phyloP scores from a whole-genome alignment of 2,797 vertebrate genomes.

The Melanotaenia parkinsoni region DNA sequence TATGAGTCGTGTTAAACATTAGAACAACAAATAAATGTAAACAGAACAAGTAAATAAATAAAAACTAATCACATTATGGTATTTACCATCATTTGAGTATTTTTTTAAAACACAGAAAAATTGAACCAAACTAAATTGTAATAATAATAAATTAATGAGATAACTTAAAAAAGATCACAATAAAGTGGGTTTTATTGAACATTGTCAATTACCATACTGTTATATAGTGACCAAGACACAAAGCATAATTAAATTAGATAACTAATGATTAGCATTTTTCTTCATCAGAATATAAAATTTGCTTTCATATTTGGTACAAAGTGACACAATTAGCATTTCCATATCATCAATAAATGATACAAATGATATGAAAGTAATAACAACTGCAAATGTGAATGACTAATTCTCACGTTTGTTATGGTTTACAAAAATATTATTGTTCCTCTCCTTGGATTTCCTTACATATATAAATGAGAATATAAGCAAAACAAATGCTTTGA shows the following conservation, averaged over 20 bases:
- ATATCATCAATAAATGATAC: not conserved
- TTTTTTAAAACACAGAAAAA: no score
- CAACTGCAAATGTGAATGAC: not conserved
- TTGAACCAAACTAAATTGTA: not conserved
- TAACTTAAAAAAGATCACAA: not conserved
- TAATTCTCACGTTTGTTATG: not conserved
- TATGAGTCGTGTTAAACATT: not conserved
- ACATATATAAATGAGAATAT: not conserved
- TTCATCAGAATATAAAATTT: not conserved
- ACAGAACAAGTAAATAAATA: no score
- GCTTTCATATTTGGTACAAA: not conserved
- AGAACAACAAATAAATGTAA: no score
- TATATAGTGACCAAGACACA: accelerated
- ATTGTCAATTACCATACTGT: not conserved
- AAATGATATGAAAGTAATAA: not conserved
- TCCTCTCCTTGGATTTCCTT: not conserved
- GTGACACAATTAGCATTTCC: not conserved
- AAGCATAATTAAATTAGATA: not conserved
- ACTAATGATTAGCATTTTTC: not conserved
- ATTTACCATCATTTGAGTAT: no score
- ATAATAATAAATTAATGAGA: not conserved
- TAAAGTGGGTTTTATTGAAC: not conserved
- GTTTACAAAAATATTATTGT: not conserved
- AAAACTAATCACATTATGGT: no score
- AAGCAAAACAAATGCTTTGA: not conserved